A percentile compares a stretch with the other conserved stretches of the same genome.
Evolutionary conservation across 2,797 vertebrate species (phyloP).

Genomic region (Notoglanidium macrostoma): DNA sequence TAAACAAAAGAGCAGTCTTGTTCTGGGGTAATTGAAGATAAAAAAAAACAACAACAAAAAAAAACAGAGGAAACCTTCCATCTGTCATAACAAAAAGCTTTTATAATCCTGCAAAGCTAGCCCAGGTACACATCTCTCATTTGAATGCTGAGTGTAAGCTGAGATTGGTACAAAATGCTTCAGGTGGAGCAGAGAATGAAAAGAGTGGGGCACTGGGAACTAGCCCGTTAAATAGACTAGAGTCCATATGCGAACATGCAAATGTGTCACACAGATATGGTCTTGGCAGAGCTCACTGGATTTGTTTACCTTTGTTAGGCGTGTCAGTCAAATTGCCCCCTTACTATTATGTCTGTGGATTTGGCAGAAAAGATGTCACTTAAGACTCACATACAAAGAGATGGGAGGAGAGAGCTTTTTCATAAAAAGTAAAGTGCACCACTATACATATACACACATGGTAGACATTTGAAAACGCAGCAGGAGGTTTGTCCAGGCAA

Average conservation of each 20-base stretch:
- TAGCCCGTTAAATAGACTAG: constrained; percentile 40
- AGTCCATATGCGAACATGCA: constrained; percentile 29
- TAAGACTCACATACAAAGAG: constrained; percentile 14
- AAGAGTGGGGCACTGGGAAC: background rate
- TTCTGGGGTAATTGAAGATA: constrained; percentile 35
- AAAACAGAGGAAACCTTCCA: constrained; percentile 14
- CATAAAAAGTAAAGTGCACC: constrained; percentile 29
- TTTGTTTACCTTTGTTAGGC: constrained; percentile 46
- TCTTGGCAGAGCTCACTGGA: constrained; percentile 33
- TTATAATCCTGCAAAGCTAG: constrained; percentile 40
- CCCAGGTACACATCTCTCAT: constrained; percentile 45
- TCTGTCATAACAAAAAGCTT: constrained; percentile 38
- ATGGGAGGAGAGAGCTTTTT: constrained; percentile 18
- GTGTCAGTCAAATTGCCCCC: constrained; percentile 45
- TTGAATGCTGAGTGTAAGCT: constrained; percentile 43
- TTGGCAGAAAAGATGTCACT: constrained; percentile 10
- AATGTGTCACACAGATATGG: constrained; percentile 5
- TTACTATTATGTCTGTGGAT: constrained; percentile 28
- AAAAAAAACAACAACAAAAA: constrained; percentile 8
- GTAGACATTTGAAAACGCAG: constrained; percentile 22
- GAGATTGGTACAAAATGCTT: constrained; percentile 43
- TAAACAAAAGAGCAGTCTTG: constrained; percentile 39
- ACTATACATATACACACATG: background rate
- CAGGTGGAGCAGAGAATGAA: constrained; percentile 19
- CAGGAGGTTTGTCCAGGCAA: constrained; percentile 1